Evolutionary conservation across 2,797 vertebrate species (phyloP).

Genomic region (Cercopithecus diana): DNA sequence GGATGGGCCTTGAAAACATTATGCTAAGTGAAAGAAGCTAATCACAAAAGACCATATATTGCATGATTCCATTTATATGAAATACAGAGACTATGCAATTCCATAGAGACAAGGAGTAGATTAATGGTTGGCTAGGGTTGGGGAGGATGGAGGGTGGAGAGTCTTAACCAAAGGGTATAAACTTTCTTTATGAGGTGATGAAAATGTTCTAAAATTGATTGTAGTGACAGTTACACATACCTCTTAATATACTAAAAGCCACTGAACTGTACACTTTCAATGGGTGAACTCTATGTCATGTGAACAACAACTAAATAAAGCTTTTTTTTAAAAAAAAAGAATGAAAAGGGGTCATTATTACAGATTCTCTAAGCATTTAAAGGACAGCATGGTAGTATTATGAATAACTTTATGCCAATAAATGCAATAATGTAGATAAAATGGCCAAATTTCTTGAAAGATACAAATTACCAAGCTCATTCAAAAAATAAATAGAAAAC

Average conservation of each 20-base stretch:
- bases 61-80: not conserved
- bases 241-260: not conserved
- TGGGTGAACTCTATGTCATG: not conserved
- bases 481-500: not conserved
- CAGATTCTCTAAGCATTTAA: not conserved
- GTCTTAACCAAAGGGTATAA: not conserved
- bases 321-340: not conserved
- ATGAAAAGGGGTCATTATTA: not conserved
- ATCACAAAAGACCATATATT: not conserved
- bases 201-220: not conserved
- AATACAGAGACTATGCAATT: not conserved
- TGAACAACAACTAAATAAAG: not conserved
- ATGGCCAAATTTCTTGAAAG: not conserved
- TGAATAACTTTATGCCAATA: not conserved
- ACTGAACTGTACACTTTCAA: not conserved
- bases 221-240: not conserved
- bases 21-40: slow-evolving; percentile 30
- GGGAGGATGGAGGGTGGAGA: not conserved
- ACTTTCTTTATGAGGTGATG: not conserved
- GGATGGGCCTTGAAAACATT: not conserved
- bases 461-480: not conserved
- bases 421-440: not conserved
- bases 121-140: not conserved
- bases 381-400: not conserved
- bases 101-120: not conserved